Conservation (phyloP, 2,888 invertebrate genomes). For the Nomada ruficornis region DNA sequence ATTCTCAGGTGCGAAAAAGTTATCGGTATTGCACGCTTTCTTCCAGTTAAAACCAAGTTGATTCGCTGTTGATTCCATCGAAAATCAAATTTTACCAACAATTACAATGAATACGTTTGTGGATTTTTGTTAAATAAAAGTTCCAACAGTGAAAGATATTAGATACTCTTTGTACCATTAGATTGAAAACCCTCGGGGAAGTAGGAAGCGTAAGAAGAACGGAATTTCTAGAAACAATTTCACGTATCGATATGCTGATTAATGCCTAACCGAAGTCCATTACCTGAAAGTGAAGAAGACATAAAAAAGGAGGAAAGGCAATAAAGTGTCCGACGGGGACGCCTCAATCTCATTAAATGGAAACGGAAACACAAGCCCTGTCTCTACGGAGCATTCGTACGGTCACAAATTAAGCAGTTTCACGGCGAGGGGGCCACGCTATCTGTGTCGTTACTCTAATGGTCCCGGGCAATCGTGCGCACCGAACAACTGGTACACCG, state of each 20-base stretch:
- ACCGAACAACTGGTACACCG: neutral
- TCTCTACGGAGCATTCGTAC: neutral
- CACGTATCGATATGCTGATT: neutral
- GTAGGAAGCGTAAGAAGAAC: neutral
- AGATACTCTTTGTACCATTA: neutral
- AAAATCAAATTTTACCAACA: neutral
- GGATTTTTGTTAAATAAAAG: neutral
- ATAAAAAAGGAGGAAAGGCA: conserved; percentile 8
- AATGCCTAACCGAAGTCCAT: neutral
- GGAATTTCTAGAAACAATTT: neutral
- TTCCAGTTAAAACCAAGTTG: neutral
- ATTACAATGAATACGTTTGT: neutral
- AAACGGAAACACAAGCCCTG: neutral
- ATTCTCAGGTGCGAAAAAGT: conserved; percentile 21
- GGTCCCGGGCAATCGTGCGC: neutral
- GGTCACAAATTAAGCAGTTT: conserved; percentile 34
- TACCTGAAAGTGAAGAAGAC: neutral
- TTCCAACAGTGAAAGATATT: neutral
- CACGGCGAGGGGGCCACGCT: neutral
- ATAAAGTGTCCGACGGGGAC: conserved; percentile 7
- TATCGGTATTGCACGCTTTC: conserved; percentile 3
- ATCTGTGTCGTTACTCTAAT: conserved; percentile 9
- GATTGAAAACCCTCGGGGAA: neutral
- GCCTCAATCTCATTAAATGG: conserved; percentile 18
- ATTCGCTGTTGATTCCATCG: neutral